Percentiles rank a stretch among this genome's conserved stretches.
Evolutionary conservation across 2,888 invertebrate species (phyloP).

Genomic region (Nipponacmea schrenckii): DNA sequence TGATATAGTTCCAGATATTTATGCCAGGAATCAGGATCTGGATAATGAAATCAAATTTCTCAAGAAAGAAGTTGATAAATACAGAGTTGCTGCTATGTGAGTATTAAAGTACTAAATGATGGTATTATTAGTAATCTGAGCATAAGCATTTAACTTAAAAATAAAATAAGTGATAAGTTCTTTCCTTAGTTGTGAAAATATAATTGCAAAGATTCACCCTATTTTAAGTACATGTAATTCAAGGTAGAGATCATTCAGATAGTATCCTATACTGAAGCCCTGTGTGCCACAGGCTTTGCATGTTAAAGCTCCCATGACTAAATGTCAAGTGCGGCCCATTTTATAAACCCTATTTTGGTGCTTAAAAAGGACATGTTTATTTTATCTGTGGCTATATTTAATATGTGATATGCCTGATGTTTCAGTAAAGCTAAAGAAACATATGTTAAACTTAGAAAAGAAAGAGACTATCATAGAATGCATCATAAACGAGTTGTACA

Average conservation of each 20-base stretch:
- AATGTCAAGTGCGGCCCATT: too few relatives aligned
- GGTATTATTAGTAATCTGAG: not conserved
- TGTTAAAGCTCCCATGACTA: too few relatives aligned
- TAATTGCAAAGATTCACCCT: too few relatives aligned
- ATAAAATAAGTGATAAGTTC: too few relatives aligned
- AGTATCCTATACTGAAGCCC: too few relatives aligned
- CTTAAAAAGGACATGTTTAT: too few relatives aligned
- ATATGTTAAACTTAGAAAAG: conserved; percentile 66
- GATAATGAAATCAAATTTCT: conserved; percentile 64
- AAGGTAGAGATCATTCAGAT: too few relatives aligned
- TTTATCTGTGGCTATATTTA: too few relatives aligned
- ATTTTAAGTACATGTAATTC: too few relatives aligned
- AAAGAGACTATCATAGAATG: conserved; percentile 68
- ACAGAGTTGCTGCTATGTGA: conserved; percentile 65
- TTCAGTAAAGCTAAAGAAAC: conserved; percentile 66
- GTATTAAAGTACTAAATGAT: conserved; percentile 23
- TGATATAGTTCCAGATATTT: conserved; percentile 65
- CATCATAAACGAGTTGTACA: conserved; percentile 68
- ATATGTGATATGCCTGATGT: conserved; percentile 1
- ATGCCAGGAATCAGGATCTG: conserved; percentile 62
- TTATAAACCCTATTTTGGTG: too few relatives aligned
- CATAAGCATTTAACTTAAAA: not conserved
- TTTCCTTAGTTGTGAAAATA: too few relatives aligned
- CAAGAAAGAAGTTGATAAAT: conserved; percentile 61
- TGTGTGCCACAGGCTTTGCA: too few relatives aligned